phyloP scores from a whole-genome alignment of 2,888 invertebrate genomes.

The Amblyjoppa proteus region DNA sequence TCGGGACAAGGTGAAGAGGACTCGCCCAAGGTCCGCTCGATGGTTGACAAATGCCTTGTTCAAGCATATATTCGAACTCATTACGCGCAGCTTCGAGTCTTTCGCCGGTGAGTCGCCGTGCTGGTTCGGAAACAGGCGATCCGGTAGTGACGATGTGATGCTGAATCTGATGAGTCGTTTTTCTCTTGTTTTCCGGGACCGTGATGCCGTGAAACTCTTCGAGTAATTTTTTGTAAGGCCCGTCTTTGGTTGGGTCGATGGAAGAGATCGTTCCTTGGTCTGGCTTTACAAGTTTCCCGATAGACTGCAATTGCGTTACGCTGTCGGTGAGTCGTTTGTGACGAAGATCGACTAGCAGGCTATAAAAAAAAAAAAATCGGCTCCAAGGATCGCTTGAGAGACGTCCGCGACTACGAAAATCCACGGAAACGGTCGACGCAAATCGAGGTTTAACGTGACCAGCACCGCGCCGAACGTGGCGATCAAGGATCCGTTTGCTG shows the following conservation, averaged over 20 bases:
- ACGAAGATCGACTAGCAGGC: slow-evolving; percentile 18
- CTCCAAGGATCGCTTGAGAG: slow-evolving; percentile 25
- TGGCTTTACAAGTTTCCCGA: background rate
- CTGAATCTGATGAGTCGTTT: slow-evolving; percentile 47
- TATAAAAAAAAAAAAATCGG: slow-evolving; percentile 24
- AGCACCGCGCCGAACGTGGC: slow-evolving; percentile 16
- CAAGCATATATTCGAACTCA: slow-evolving; percentile 39
- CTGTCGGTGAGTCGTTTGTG: slow-evolving; percentile 7
- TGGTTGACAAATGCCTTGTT: slow-evolving; percentile 22
- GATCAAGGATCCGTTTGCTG: slow-evolving; percentile 41
- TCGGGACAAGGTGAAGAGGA: slow-evolving; percentile 40
- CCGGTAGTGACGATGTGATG: slow-evolving; percentile 44
- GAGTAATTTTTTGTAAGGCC: background rate
- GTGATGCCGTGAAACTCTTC: slow-evolving; percentile 7
- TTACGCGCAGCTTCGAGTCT: background rate
- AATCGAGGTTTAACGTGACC: background rate
- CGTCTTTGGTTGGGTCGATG: slow-evolving; percentile 29
- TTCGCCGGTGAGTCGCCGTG: slow-evolving; percentile 25
- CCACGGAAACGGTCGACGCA: slow-evolving; percentile 30
- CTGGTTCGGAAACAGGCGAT: slow-evolving; percentile 24
- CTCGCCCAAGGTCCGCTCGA: slow-evolving; percentile 40
- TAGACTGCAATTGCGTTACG: background rate
- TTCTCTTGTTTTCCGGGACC: background rate
- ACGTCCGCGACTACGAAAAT: slow-evolving; percentile 31
- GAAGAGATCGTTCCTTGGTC: slow-evolving; percentile 47